Evolutionary conservation across 2,113 vertebrate species (phyloP), one percentile per base, ranked within the genome.

Genomic region (Cricetomys ansorgei): DNA sequence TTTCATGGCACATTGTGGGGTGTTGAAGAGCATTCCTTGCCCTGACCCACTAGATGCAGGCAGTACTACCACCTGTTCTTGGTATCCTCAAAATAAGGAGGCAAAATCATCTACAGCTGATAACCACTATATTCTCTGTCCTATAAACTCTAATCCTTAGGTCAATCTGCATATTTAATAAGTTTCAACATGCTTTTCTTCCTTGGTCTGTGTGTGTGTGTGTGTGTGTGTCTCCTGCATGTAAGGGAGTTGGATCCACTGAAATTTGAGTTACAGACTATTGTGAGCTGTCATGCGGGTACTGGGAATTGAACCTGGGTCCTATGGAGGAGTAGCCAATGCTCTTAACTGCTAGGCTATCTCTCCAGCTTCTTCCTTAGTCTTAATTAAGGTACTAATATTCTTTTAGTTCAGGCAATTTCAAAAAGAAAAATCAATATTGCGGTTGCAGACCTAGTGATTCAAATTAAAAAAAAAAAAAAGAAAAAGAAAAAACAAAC

Each of bases 321-420:
- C n/a, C n/a, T n/a, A n/a, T n/a, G n/a, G n/a, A n/a, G n/a, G n/a
- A n/a, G n/a, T n/a, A n/a, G n/a, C n/a, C n/a, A n/a, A n/a, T n/a
- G n/a, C n/a, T n/a, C n/a, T n/a, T n/a, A n/a, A n/a, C n/a, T n/a
- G n/a, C n/a, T n/a, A n/a, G n/a, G n/a, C n/a, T n/a, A n/a, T n/a
- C n/a, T n/a, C n/a, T n/a, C n/a, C n/a, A n/a, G n/a, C n/a, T 70
- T 77, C 5, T 91, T 55, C 91, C 40, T 94, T 79, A 95, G 55
- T 86, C 76, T 83, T 93, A 93, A 85, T 96, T 88, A 12, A 34
- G 37, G 86, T 37, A 89, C 34, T 84, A 87, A 75, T 67, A 94
- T 17, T 92, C 50, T 72, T 76, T 57, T 92, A 92, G 34, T 84
- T 89, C 91, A 96, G 85, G 92, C 9, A n/a, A 85, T 29, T 53